phyloP scores from a whole-genome alignment of 2,888 invertebrate species.

The Napeogenes inachia region DNA sequence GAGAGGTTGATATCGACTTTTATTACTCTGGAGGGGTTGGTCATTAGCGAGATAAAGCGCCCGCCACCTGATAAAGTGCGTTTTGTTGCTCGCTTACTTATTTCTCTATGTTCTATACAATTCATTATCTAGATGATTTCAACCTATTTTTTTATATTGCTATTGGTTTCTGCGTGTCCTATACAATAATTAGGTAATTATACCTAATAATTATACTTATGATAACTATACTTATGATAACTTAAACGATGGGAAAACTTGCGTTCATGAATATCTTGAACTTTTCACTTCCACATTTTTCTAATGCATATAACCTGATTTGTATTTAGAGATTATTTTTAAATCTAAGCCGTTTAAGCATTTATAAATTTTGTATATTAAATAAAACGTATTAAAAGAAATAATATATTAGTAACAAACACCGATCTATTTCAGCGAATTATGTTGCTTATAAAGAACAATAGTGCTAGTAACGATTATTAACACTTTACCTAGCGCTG shows the following conservation, averaged over 20 bases:
- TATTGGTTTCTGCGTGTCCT: neutral
- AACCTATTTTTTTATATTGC: constrained; percentile 4
- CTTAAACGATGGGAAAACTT: no score
- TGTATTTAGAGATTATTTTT: no score
- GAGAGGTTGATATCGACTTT: constrained; percentile 72
- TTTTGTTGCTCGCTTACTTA: constrained; percentile 74
- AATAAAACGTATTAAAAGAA: no score
- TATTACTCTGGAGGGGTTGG: constrained; percentile 74
- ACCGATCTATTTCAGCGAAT: constrained; percentile 30
- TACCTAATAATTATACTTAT: no score
- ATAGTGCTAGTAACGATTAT: constrained; percentile 63
- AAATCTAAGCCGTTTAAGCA: no score
- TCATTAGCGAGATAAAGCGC: constrained; percentile 76
- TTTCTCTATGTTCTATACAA: constrained; percentile 44
- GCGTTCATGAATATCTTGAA: neutral
- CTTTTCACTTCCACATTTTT: neutral
- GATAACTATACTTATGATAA: neutral
- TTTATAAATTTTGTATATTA: no score
- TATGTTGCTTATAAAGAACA: constrained; percentile 49
- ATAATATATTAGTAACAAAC: neutral
- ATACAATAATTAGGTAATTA: neutral
- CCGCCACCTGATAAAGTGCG: constrained; percentile 77
- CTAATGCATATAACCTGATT: neutral
- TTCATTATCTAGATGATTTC: constrained; percentile 10
- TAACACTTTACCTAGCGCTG: constrained; percentile 61